Percentiles rank a stretch among this genome's conserved stretches.
Evolutionary conservation across 1,140 invertebrate genomes (phyloP).

Genomic region (Popillia japonica): DNA sequence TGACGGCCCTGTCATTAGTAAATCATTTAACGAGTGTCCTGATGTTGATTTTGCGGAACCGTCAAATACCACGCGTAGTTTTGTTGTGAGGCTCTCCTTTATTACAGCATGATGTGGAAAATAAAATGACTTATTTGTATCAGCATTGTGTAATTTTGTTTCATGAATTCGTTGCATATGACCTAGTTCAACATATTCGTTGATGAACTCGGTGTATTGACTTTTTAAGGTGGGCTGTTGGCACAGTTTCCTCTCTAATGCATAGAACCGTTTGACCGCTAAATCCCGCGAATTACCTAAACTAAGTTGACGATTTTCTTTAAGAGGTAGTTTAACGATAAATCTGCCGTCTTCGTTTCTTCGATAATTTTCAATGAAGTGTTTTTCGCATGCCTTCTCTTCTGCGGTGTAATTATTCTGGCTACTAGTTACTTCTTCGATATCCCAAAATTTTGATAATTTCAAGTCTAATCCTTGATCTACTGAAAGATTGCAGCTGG

Average conservation of each 20-base stretch:
- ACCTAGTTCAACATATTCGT: slow-evolving; percentile 44
- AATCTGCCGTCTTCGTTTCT: neutral
- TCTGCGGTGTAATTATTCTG: neutral
- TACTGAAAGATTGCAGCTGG: neutral
- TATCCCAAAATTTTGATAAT: slow-evolving; percentile 35
- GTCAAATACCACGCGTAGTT: no score
- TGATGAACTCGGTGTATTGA: slow-evolving; percentile 41
- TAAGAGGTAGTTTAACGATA: neutral
- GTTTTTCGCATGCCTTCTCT: neutral
- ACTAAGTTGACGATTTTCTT: neutral
- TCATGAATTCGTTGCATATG: slow-evolving; percentile 44
- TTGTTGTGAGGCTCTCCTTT: slow-evolving; percentile 19
- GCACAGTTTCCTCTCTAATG: slow-evolving; percentile 43
- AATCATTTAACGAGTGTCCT: slow-evolving; percentile 52
- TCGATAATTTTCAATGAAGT: neutral
- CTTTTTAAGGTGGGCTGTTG: neutral
- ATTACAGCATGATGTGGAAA: slow-evolving; percentile 58
- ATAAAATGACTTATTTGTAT: slow-evolving; percentile 46
- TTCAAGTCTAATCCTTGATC: neutral
- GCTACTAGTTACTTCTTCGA: neutral
- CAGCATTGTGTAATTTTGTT: slow-evolving; percentile 6
- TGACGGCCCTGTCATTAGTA: slow-evolving; percentile 47
- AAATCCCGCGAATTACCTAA: slow-evolving; percentile 40
- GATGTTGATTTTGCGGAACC: slow-evolving; percentile 41
- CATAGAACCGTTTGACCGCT: slow-evolving; percentile 41